Evolutionary conservation across 2,113 vertebrate species (phyloP), one percentile per base, ranked within the genome.

Genomic region (Gobio gobio): DNA sequence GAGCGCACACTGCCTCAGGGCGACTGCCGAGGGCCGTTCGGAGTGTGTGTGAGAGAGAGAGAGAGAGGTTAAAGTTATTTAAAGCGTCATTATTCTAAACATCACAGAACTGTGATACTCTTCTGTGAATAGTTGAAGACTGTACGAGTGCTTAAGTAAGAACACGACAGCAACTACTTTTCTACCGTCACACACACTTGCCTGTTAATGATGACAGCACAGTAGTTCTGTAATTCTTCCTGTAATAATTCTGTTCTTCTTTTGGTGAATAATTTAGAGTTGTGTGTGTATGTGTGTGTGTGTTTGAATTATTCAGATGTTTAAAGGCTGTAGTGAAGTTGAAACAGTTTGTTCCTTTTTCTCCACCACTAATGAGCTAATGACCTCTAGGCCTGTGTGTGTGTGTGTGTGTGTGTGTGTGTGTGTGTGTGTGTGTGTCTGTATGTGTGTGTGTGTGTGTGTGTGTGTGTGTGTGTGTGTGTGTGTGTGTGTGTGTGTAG

Each of bases 1-100:
- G 92, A 95, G 77, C 88, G 86, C 92, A 92, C 92, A 94, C 93
- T 92, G 94, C 96, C 95, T 94, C 92, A 92, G 95, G 96, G 91
- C 88, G 95, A 93, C 94, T 78, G 94, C 94, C 95, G 92, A 93
- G 89, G 94, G 95, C 94, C 89, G 93, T 76, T 76, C 80, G 75
- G 88, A 78, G 89, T 86, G 91, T 84, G 88, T 84, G 77, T 47
- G 40, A 1, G 43, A 82, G 83, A 68, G 87, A 83, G 85, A 89
- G 87, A 89, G 87, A 89, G 86, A 84, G 87, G 85, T 80, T 90
- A 92, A 86, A 58, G 43, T 85, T 90, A 88, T 76, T 84, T 82
- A 87, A 81, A 88, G 58, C 63, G 81, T 88, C 87, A 86, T 87
- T 54, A 36, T 68, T 83, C 88, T 78, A 86, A 88, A 89, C 73